Conservation (phyloP, 1,140 invertebrate genomes). For the Drosophila malerkotliana region DNA sequence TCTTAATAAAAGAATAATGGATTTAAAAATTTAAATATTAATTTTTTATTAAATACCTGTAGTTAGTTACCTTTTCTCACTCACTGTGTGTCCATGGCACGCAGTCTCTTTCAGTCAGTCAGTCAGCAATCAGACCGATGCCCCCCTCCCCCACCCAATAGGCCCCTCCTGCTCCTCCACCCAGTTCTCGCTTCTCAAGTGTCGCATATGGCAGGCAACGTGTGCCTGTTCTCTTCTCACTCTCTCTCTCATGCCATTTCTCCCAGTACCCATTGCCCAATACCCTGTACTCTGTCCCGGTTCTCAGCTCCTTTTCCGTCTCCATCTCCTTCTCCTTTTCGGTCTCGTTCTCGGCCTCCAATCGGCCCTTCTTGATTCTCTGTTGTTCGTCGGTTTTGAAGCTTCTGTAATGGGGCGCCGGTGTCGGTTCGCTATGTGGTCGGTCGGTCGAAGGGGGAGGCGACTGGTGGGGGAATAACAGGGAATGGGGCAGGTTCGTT, state of each 20-base stretch:
- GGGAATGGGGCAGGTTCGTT: conserved; percentile 16
- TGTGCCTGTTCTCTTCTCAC: conserved; percentile 38
- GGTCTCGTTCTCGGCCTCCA: conserved; percentile 2
- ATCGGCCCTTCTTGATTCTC: conserved; percentile 10
- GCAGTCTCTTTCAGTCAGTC: conserved; percentile 46
- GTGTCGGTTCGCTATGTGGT: conserved; percentile 23
- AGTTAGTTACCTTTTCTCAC: neutral
- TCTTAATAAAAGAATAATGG: too few species aligned
- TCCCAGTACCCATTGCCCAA: neutral
- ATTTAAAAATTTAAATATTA: neutral
- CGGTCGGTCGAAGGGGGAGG: neutral
- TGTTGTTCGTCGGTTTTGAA: conserved; percentile 44
- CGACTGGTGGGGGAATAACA: neutral
- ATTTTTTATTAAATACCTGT: neutral
- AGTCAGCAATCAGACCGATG: conserved; percentile 42
- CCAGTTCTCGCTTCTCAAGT: conserved; percentile 30
- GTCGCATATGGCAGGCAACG: conserved; percentile 68
- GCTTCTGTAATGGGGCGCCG: conserved; percentile 53
- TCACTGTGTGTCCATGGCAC: conserved; percentile 39
- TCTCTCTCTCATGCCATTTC: neutral
- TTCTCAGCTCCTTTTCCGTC: neutral
- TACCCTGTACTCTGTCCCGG: neutral
- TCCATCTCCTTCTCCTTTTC: neutral
- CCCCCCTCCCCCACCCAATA: neutral
- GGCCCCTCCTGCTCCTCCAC: neutral